Evolutionary conservation across 2,797 vertebrate species (phyloP).

Genomic region (Cryptoblepharus egeriae): DNA sequence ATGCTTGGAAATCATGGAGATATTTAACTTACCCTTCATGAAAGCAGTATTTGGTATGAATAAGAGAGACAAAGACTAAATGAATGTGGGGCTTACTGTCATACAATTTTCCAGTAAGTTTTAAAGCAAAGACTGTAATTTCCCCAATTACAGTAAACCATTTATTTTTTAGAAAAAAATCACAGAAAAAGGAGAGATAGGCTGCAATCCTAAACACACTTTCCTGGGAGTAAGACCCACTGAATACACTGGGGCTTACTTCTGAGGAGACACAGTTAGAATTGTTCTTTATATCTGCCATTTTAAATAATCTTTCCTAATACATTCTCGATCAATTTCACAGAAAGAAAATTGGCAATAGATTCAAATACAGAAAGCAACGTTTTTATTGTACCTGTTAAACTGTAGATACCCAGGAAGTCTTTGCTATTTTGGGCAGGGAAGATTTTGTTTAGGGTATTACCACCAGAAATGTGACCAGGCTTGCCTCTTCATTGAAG

Average conservation of each 20-base stretch:
- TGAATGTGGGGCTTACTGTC: slow-evolving; percentile 51
- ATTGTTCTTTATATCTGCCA: slow-evolving; percentile 71
- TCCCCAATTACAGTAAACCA: slow-evolving; percentile 73
- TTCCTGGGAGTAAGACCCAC: too few relatives aligned
- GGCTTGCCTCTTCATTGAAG: background rate
- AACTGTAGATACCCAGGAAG: slow-evolving; percentile 39
- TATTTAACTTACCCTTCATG: slow-evolving; percentile 27
- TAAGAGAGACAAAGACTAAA: slow-evolving; percentile 54
- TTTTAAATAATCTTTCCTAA: slow-evolving; percentile 67
- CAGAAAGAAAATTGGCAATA: slow-evolving; percentile 43
- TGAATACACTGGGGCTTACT: too few relatives aligned
- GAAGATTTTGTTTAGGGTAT: slow-evolving; percentile 14
- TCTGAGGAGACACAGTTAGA: too few relatives aligned
- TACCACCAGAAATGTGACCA: slow-evolving; percentile 39
- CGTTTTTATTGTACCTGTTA: slow-evolving; percentile 41
- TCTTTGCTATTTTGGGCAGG: background rate
- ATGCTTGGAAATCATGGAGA: slow-evolving; percentile 44
- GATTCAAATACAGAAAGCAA: slow-evolving; percentile 50
- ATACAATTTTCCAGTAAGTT: slow-evolving; percentile 74
- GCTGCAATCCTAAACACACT: too few relatives aligned
- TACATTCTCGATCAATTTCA: slow-evolving; percentile 60
- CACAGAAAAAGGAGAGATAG: too few relatives aligned
- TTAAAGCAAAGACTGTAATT: slow-evolving; percentile 66
- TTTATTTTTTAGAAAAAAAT: slow-evolving; percentile 64
- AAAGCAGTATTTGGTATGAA: slow-evolving; percentile 36